Conservation (phyloP, 2,797 vertebrate species). For the Trichosurus vulpecula region DNA sequence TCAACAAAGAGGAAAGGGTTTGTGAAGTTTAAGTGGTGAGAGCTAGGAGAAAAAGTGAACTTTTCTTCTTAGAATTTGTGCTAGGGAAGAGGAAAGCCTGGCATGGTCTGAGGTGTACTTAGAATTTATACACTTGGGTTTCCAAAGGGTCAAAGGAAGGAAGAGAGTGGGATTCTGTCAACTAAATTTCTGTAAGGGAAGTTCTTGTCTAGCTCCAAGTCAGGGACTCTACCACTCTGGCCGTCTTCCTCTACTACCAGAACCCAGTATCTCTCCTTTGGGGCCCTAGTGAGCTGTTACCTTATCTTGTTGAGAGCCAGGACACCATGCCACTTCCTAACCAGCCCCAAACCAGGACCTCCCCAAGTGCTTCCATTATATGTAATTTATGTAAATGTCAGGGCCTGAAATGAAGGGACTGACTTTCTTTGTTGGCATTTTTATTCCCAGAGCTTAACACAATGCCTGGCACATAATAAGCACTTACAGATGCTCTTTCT, state of each 20-base stretch:
- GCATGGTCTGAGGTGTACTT: not conserved
- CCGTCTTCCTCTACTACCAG: not conserved
- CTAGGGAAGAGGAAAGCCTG: not conserved
- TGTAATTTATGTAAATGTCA: not conserved
- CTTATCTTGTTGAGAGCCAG: not conserved
- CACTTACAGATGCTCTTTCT: not conserved
- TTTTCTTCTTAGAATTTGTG: not conserved
- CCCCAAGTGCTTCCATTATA: not conserved
- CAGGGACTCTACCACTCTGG: not conserved
- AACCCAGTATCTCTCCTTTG: not conserved
- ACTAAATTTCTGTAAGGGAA: not conserved
- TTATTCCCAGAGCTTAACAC: not conserved
- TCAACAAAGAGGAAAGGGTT: not conserved
- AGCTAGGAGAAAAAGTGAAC: not conserved
- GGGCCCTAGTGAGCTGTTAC: not conserved
- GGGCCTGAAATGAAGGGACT: not conserved
- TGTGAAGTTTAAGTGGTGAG: not conserved
- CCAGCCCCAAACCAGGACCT: not conserved
- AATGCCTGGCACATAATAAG: not conserved
- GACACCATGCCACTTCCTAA: not conserved
- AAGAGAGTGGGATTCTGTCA: not conserved
- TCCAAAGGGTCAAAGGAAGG: not conserved
- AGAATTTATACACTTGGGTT: not conserved
- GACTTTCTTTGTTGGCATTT: not conserved
- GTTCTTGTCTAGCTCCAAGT: not conserved